Base-by-base conservation (phyloP, 2,888 invertebrate genomes). In the Ischnus inquisitorius region DNA sequence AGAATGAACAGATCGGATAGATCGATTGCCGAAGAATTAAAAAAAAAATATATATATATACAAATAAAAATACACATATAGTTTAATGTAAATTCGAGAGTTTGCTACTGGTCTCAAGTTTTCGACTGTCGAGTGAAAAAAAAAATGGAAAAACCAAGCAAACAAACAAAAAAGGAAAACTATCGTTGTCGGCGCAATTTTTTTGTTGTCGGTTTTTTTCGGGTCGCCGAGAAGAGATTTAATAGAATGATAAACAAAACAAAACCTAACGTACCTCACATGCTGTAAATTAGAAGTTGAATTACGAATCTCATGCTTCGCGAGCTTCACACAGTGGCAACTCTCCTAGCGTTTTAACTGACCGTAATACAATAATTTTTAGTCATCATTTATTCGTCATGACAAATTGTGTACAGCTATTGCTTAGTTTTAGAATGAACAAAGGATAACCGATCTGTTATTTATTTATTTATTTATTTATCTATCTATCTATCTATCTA, bases 401-500 rank as follows among this genome's bases (percentile, higher is more conserved):
- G 46, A 67, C 14, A 25, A 43, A 67, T 46, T 25, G 46, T 67
- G 67, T 67, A 67, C 25, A 67, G 46, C 43, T 16, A 28, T 64
- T 64, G n/a, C 64, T 19, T 67, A 67, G 67, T 25, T 43, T 46
- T 46, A 25, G 19, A 25, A 46, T 22, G 28, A 68, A n/a, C n/a
- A 16, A 48, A n/a, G 48, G 16, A 51, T 19, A 8, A 51, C 34
- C 34, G 34, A 54, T 54, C 22, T 54, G 54, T 54, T 54, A 54
- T 54, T 54, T 64, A 76, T 65, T n/a, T 39, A 65, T 14, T 76
- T 34, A 48, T 51, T 65, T 72, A 41, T 62, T 79, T 60, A 68
- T 54, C 39, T 28, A 16, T 67, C 14, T 34, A 28, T 54, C 39
- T 28, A 16, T 67, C 14, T 34, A 28, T 65, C 34, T 28, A 60